phyloP scores from a whole-genome alignment of 2,113 vertebrate species.

The Campylomormyrus tamandua region DNA sequence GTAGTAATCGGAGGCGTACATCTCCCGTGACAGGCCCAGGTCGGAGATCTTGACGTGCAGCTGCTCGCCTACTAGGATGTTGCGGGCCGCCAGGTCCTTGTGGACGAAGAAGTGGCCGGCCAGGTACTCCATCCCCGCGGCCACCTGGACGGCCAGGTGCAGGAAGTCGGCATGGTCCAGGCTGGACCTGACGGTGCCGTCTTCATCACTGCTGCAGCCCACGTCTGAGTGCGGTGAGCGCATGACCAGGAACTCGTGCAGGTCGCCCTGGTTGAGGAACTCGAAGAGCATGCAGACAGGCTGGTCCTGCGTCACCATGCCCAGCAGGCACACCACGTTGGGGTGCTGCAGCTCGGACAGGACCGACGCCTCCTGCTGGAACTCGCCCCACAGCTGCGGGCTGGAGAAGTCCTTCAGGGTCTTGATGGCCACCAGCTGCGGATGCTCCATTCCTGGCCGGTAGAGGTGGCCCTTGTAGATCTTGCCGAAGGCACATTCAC shows the following conservation, averaged over 20 bases:
- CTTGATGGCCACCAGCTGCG: slow-evolving; percentile 92
- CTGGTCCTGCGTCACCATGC: slow-evolving; percentile 90
- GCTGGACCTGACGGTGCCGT: slow-evolving; percentile 90
- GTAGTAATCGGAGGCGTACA: slow-evolving; percentile 92
- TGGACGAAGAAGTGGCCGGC: slow-evolving; percentile 85
- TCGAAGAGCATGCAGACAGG: slow-evolving; percentile 93
- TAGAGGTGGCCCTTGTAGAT: slow-evolving; percentile 98
- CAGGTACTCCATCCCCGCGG: slow-evolving; percentile 94
- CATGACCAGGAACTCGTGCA: slow-evolving; percentile 98
- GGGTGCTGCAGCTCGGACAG: slow-evolving; percentile 89
- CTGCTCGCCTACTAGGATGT: slow-evolving; percentile 90
- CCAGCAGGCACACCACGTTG: slow-evolving; percentile 88
- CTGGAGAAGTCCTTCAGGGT: slow-evolving; percentile 87
- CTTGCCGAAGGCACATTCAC: slow-evolving; percentile 84
- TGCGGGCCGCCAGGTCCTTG: slow-evolving; percentile 92
- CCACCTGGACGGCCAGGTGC: slow-evolving; percentile 86
- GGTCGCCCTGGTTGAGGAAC: slow-evolving; percentile 87
- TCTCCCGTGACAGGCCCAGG: slow-evolving; percentile 88
- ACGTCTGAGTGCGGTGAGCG: slow-evolving; percentile 91
- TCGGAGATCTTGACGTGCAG: slow-evolving; percentile 95
- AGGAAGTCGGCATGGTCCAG: slow-evolving; percentile 93
- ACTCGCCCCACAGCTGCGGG: slow-evolving; percentile 85
- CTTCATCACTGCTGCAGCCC: slow-evolving; percentile 94
- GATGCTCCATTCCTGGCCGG: slow-evolving; percentile 93
- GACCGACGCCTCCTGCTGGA: slow-evolving; percentile 85